Percentiles rank a stretch among this genome's conserved stretches.
Evolutionary conservation across 2,797 vertebrate species (phyloP).

Genomic region (Megalops cyprinoides): DNA sequence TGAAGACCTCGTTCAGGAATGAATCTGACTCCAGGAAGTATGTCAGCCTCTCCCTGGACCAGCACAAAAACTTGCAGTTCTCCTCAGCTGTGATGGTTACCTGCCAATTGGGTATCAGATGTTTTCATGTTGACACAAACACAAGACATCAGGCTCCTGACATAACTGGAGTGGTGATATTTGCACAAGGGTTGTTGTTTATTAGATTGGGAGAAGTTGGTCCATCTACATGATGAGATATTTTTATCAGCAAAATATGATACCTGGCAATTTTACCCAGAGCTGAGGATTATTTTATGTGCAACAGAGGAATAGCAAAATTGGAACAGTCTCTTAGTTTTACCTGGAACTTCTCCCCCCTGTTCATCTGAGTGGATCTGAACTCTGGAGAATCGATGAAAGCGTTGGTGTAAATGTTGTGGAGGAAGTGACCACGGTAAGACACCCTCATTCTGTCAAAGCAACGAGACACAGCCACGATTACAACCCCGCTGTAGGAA

Average conservation of each 20-base stretch:
- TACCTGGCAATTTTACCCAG: neutral
- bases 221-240: neutral
- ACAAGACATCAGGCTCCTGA: neutral
- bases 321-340: neutral
- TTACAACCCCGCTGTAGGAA: neutral
- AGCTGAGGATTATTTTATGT: neutral
- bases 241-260: neutral
- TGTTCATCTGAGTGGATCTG: conserved; percentile 92
- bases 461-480: conserved; percentile 18
- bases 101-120: conserved; percentile 56
- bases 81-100: conserved; percentile 94
- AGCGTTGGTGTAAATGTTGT: conserved; percentile 96
- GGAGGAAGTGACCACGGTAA: conserved; percentile 95
- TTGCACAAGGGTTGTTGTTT: neutral
- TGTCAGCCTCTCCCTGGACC: conserved; percentile 93
- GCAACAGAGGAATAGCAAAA: neutral
- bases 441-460: conserved; percentile 96
- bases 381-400: conserved; percentile 99
- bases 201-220: neutral
- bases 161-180: neutral
- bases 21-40: conserved; percentile 94
- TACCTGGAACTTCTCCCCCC: conserved; percentile 98
- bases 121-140: neutral
- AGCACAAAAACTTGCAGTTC: conserved; percentile 92
- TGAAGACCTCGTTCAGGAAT: conserved; percentile 94